Evolutionary conservation across 92 coral and sea anemone genomes (phyloP).

Genomic region (Meandrina meandrites): DNA sequence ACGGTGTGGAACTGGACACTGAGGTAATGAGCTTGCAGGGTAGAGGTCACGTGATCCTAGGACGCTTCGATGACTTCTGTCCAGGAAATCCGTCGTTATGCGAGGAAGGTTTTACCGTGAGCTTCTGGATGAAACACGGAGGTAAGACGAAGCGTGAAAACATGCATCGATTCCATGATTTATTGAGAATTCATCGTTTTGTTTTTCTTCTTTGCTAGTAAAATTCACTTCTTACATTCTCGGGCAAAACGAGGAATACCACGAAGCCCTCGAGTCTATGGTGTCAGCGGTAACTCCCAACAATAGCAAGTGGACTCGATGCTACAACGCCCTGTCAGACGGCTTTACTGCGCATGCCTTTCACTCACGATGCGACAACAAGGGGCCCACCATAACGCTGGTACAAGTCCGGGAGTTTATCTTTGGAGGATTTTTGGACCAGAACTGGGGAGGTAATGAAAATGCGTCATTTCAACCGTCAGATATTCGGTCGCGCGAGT

Average conservation of each 20-base stretch:
- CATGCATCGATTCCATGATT: not conserved
- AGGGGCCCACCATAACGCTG: conserved; percentile 35
- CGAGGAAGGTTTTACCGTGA: conserved; percentile 44
- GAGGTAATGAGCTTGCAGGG: conserved; percentile 15
- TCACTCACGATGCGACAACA: conserved; percentile 45
- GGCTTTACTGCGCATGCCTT: conserved; percentile 33
- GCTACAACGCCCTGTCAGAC: conserved; percentile 31
- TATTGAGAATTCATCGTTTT: not conserved
- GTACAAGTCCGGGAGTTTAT: conserved; percentile 24
- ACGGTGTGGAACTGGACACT: conserved; percentile 25
- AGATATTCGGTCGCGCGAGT: not conserved
- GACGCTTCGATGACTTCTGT: conserved; percentile 33
- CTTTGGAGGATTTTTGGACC: conserved; percentile 42
- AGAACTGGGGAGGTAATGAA: conserved; percentile 35
- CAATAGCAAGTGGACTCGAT: conserved; percentile 28
- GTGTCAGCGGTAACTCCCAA: conserved; percentile 26
- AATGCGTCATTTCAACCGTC: not conserved
- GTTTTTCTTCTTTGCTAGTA: not conserved
- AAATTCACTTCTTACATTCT: conserved; percentile 28
- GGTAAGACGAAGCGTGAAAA: conserved; percentile 31
- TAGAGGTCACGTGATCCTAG: conserved; percentile 33
- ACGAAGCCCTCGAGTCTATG: conserved; percentile 33
- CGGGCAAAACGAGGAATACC: conserved; percentile 29
- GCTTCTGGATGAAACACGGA: conserved; percentile 69
- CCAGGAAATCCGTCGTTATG: conserved; percentile 47